Conservation (phyloP, 2,797 vertebrate genomes). For the Enteromius radiatus region DNA sequence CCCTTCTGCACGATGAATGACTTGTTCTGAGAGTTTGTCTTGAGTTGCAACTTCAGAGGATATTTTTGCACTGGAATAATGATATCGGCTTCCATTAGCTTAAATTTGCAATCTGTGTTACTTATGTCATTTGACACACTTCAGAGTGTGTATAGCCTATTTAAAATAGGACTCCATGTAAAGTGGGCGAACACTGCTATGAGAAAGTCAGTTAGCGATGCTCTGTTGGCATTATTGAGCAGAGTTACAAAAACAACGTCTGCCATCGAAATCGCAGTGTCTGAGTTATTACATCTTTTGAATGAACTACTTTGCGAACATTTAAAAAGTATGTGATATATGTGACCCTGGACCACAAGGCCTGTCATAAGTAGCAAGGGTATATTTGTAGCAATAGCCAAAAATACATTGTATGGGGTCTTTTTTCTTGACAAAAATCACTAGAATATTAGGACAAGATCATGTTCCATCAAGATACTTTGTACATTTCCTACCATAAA, state of each 20-base stretch:
- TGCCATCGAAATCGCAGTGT: not conserved
- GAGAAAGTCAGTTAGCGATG: not conserved
- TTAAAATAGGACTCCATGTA: not conserved
- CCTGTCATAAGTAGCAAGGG: no score
- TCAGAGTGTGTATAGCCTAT: not conserved
- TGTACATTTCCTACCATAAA: not conserved
- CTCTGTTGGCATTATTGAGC: not conserved
- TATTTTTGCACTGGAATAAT: conserved; percentile 21
- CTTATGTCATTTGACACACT: not conserved
- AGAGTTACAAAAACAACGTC: not conserved
- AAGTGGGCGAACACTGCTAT: not conserved
- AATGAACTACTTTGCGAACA: not conserved
- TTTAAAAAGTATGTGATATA: not conserved
- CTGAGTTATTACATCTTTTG: not conserved
- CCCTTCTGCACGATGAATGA: conserved; percentile 19
- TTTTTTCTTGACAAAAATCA: no score
- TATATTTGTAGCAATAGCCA: no score
- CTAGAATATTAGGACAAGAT: no score
- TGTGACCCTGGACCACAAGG: no score
- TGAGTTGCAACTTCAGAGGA: conserved; percentile 12
- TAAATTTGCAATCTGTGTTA: not conserved
- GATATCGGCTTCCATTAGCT: not conserved
- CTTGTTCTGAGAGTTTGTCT: not conserved
- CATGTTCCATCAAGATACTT: no score
- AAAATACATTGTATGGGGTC: no score